Base-by-base conservation (phyloP, 2,113 vertebrate species). In the Mus pahari region DNA sequence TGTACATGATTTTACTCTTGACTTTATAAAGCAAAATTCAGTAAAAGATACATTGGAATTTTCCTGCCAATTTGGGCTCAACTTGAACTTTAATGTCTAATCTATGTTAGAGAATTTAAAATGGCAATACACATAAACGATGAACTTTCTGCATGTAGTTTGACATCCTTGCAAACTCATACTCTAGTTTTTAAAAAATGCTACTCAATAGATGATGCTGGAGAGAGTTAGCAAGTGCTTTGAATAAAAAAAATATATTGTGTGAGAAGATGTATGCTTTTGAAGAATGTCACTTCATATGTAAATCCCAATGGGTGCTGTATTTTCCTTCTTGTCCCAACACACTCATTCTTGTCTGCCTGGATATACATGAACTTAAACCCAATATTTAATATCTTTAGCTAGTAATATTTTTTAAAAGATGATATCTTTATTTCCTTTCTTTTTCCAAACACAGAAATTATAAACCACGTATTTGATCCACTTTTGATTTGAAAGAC, bases 11-110 rank as follows among this genome's bases (percentile, higher is more conserved):
- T 82, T 92, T 95, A 55, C 2, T 60, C 26, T 71, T 79, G 0
- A 62, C 94, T 88, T 16, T 26, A 66, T 71, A 90, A 83, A 81
- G 28, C 68, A 20, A 94, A 97, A 53, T 22, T 86, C 5, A 7
- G 1, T 90, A 83, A 87, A 87, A 55, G 53, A 92, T 77, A 31
- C 79, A 77, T n/a, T 62, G 10, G 1, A 86, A 4, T 64, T 64
- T 81, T 73, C n/a, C 24, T 20, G 0, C 8, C 77, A 96, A 90
- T 91, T 28, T 91, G 3, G 17, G 4, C 55, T 96, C 75, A 86
- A 55, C 91, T 90, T 60, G 22, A 97, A 73, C 3, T 96, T 92
- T 24, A 64, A 42, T 66, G 4, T 1, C 75, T 74, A 22, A 71
- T 6, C 58, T 79, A 1, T 26, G 89, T 88, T 7, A 70, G 73